phyloP scores from a whole-genome alignment of 2,113 vertebrate species.

The Oenanthe melanoleuca region DNA sequence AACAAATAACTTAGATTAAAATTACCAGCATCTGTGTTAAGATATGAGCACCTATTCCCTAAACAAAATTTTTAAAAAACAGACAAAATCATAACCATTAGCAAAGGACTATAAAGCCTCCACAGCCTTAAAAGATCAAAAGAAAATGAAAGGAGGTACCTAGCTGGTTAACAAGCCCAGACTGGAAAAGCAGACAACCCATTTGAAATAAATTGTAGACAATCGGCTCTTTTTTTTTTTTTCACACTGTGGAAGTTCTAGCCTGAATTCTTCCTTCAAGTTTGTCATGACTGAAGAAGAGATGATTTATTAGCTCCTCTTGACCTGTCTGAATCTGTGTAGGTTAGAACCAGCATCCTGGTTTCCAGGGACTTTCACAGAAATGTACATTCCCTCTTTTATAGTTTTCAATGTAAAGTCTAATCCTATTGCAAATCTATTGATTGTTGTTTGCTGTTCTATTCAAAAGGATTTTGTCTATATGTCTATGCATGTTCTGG shows the following conservation, averaged over 20 bases:
- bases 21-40: not conserved
- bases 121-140: not conserved
- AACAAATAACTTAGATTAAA: not conserved
- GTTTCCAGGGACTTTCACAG: not conserved
- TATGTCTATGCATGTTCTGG: not conserved
- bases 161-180: not conserved
- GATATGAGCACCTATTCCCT: not conserved
- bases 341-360: not conserved
- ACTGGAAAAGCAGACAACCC: not conserved
- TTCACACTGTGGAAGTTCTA: not conserved
- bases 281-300: not conserved
- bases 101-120: not conserved
- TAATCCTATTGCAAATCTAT: not conserved
- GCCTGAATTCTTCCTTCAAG: not conserved
- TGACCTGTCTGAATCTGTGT: not conserved
- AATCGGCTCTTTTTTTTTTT: not conserved
- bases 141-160: not conserved
- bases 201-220: not conserved
- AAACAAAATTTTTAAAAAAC: not conserved
- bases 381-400: not conserved
- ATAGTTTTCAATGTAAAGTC: not conserved
- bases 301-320: not conserved
- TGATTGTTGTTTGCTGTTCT: not conserved
- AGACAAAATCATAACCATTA: not conserved
- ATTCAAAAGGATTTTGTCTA: not conserved